A percentile compares a stretch with the other conserved stretches of the same genome.
Conservation (phyloP, 2,113 vertebrate genomes). For the Nesoenas mayeri region DNA sequence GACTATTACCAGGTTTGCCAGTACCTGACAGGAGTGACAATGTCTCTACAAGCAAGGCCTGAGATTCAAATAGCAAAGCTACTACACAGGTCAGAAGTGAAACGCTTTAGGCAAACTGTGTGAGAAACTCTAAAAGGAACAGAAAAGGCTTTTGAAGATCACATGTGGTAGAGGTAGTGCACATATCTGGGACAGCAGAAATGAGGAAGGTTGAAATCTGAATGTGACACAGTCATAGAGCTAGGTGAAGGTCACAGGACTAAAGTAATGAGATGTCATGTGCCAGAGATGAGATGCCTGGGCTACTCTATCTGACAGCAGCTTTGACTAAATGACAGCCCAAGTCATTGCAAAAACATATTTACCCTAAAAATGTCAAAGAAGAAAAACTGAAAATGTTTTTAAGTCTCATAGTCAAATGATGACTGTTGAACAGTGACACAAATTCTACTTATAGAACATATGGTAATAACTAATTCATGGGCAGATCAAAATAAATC, state of each 20-base stretch:
- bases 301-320: not conserved
- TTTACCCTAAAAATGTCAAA: conserved; percentile 48
- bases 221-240: not conserved
- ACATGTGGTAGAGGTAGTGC: not conserved
- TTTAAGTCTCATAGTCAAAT: not conserved
- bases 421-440: not conserved
- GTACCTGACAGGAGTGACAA: not conserved
- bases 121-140: not conserved
- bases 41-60: not conserved
- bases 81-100: not conserved
- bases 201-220: not conserved
- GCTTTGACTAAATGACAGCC: not conserved
- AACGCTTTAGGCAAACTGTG: not conserved
- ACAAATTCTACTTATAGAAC: conserved; percentile 44
- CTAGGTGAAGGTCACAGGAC: not conserved
- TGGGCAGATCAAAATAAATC: conserved; percentile 34
- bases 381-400: not conserved
- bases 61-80: not conserved
- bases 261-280: not conserved
- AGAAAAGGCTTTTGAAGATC: not conserved
- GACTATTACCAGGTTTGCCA: not conserved
- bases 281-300: not conserved
- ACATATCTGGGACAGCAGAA: not conserved
- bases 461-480: conserved; percentile 45
- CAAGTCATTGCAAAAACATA: conserved; percentile 4